phyloP scores from a whole-genome alignment of 1,140 invertebrate genomes.

The Brachionus sp. region DNA sequence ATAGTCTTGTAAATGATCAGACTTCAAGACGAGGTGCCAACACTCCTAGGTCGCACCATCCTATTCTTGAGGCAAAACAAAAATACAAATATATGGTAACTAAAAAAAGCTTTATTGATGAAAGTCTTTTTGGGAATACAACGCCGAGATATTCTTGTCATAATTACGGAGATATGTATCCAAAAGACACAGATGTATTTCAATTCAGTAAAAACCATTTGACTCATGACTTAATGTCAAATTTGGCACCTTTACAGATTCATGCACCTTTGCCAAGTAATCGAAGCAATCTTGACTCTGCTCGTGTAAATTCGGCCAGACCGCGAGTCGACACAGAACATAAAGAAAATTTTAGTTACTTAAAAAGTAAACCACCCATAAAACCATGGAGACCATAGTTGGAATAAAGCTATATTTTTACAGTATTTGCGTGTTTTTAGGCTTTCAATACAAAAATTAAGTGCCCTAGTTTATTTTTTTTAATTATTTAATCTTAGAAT shows the following conservation, averaged over 20 bases:
- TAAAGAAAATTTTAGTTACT: background rate
- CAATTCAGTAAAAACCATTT: conserved; percentile 27
- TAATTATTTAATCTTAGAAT: background rate
- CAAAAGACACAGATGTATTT: conserved; percentile 1
- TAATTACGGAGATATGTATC: background rate
- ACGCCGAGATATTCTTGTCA: background rate
- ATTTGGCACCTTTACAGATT: conserved; percentile 38
- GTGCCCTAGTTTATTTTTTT: background rate
- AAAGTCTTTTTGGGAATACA: conserved; percentile 7
- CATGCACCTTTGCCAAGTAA: background rate
- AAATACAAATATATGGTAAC: conserved; percentile 37
- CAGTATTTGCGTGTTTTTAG: background rate
- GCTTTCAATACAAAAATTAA: background rate
- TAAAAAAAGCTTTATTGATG: conserved; percentile 36
- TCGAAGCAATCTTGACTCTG: background rate
- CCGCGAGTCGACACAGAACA: background rate
- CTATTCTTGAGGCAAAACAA: conserved; percentile 14
- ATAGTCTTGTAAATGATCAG: background rate
- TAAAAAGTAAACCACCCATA: background rate
- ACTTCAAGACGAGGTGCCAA: background rate
- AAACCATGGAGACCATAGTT: conserved; percentile 29
- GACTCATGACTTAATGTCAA: conserved; percentile 43
- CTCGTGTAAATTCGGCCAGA: background rate
- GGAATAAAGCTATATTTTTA: background rate
- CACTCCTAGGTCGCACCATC: conserved; percentile 24